A percentile compares a stretch with the other conserved stretches of the same genome.
phyloP scores from a whole-genome alignment of 2,888 invertebrate species.

The Steinernema carpocapsae region DNA sequence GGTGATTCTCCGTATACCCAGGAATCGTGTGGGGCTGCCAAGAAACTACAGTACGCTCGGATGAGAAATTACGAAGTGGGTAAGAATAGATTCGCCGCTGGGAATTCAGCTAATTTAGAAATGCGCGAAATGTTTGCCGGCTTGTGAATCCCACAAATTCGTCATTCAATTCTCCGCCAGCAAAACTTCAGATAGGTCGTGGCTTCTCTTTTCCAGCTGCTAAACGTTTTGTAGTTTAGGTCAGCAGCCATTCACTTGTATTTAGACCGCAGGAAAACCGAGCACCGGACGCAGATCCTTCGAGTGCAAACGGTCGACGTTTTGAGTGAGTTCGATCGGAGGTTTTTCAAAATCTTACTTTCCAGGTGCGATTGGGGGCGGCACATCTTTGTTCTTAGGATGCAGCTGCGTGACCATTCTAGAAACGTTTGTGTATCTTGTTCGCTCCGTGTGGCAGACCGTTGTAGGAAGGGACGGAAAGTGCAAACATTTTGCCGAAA shows the following conservation, averaged over 20 bases:
- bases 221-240: background rate
- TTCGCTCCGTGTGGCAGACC: conserved; percentile 11
- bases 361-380: conserved; percentile 12
- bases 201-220: background rate
- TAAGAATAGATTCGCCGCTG: background rate
- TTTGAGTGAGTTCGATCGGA: background rate
- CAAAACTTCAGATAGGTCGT: background rate
- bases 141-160: background rate
- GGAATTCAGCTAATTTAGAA: background rate
- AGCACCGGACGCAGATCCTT: background rate
- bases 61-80: background rate
- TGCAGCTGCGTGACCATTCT: conserved; percentile 18
- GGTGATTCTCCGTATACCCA: background rate
- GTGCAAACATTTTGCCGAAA: conserved; percentile 16
- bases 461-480: background rate
- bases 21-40: too few relatives aligned
- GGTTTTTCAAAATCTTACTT: background rate
- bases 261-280: background rate
- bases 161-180: background rate
- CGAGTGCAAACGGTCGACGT: conserved; percentile 12
- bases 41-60: background rate
- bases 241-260: background rate
- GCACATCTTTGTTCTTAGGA: conserved; percentile 13
- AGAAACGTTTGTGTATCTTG: conserved; percentile 22
- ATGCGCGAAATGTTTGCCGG: conserved; percentile 4